phyloP scores from a whole-genome alignment of 2,797 vertebrate species.

The Tokudaia tokunoshimensis region DNA sequence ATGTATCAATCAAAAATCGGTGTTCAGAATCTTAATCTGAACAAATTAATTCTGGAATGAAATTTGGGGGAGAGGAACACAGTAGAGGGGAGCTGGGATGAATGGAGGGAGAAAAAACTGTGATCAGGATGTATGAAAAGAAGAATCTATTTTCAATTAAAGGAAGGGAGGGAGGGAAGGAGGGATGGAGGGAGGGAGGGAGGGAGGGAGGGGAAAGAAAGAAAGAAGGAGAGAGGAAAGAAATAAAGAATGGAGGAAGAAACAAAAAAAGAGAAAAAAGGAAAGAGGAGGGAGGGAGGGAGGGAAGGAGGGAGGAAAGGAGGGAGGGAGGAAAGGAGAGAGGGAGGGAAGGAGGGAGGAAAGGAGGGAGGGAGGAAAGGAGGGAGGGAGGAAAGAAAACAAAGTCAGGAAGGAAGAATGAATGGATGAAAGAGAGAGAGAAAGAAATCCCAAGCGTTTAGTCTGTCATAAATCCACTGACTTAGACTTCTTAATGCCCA shows the following conservation, averaged over 20 bases:
- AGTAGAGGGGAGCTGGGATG: no score
- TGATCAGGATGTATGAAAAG: neutral
- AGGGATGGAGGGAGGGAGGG: neutral
- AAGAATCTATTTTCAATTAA: neutral
- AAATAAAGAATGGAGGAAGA: rapidly evolving
- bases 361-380: rapidly evolving
- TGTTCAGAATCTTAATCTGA: constrained; percentile 24
- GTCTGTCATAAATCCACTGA: neutral
- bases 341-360: rapidly evolving
- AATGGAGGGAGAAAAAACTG: no score
- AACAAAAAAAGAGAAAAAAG: rapidly evolving
- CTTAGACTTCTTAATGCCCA: neutral
- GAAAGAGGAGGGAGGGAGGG: rapidly evolving
- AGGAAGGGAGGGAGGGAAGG: neutral
- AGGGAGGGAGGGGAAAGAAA: neutral
- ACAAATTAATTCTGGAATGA: neutral
- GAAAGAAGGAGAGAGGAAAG: rapidly evolving
- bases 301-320: rapidly evolving
- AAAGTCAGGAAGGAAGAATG: no score
- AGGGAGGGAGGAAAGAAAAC: no score
- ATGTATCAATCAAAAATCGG: neutral
- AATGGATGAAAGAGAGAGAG: no score
- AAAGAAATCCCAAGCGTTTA: neutral
- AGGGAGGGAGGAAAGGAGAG: neutral
- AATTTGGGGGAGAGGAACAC: neutral